A percentile compares a stretch with the other conserved stretches of the same genome.
These are phyloP conservation scores for Rhingia campestris DNA, from an alignment of 2,888 invertebrate genomes.

Conservation along the genomic window DNA sequence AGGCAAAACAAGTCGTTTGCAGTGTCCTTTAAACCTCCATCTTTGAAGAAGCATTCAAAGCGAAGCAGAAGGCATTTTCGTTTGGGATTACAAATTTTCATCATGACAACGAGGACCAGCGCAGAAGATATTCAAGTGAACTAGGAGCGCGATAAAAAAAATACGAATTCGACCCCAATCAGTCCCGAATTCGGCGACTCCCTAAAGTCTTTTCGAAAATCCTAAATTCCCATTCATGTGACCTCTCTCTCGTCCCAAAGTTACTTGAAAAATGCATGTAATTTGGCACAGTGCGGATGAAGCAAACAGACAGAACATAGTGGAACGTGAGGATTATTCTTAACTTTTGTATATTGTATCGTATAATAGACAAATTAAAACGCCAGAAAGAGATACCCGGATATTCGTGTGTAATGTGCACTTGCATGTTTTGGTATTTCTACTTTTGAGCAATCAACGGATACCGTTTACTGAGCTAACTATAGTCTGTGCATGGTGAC, in stretches of 20 bases:
- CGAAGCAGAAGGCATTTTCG: slow-evolving; percentile 33
- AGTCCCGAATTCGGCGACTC: slow-evolving; percentile 31
- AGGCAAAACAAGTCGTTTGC: slow-evolving; percentile 18
- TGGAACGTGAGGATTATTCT: slow-evolving; percentile 31
- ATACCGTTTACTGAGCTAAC: slow-evolving; percentile 30
- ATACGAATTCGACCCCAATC: slow-evolving; percentile 46
- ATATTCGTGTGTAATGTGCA: slow-evolving; percentile 26
- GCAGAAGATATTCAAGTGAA: slow-evolving; percentile 6
- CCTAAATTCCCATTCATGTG: slow-evolving; percentile 18
- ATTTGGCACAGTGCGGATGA: slow-evolving; percentile 36
- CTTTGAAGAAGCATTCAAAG: slow-evolving; percentile 17
- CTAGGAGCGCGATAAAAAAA: slow-evolving; percentile 17
- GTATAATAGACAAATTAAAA: slow-evolving; percentile 58
- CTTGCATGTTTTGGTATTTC: slow-evolving; percentile 10
- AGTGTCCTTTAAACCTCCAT: slow-evolving; percentile 39
- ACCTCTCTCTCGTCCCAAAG: not conserved
- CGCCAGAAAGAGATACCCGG: slow-evolving; percentile 41
- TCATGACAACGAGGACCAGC: slow-evolving; percentile 17
- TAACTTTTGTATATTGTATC: slow-evolving; percentile 38
- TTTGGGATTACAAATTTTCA: slow-evolving; percentile 53
- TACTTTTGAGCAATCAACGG: slow-evolving; percentile 40
- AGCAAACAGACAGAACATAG: slow-evolving; percentile 26
- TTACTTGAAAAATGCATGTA: slow-evolving; percentile 50
- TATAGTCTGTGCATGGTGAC: slow-evolving; percentile 31
- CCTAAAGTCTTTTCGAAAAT: slow-evolving; percentile 17